A percentile compares a stretch with the other conserved stretches of the same genome.
Evolutionary conservation across 2,797 vertebrate species (phyloP).

Genomic region (Phaenicophaeus curvirostris): DNA sequence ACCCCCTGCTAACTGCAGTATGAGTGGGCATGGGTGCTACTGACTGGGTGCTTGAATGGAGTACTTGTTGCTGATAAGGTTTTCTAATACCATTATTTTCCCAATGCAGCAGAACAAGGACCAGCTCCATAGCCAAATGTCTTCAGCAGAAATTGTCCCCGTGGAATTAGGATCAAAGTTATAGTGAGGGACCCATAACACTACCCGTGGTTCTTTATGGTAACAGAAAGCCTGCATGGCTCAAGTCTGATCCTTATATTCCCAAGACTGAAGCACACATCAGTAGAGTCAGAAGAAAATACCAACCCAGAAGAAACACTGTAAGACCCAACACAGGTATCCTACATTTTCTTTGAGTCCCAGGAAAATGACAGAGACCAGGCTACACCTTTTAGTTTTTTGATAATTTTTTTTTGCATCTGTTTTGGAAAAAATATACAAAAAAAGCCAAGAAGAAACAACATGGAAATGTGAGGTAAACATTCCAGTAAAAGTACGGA

Average conservation of each 20-base stretch:
- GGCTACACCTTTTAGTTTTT: conserved; percentile 14
- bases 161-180: not conserved
- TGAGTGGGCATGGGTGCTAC: not conserved
- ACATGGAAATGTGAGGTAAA: conserved; percentile 75
- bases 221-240: not conserved
- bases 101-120: not conserved
- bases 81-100: not conserved
- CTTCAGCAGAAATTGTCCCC: not conserved
- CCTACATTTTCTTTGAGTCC: not conserved
- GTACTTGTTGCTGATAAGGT: not conserved
- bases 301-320: not conserved
- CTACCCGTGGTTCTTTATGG: accelerated
- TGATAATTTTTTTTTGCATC: conserved; percentile 49
- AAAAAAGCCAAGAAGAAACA: conserved; percentile 77
- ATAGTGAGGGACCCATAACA: not conserved
- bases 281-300: not conserved
- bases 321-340: not conserved
- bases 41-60: not conserved
- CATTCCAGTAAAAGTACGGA: conserved; percentile 75
- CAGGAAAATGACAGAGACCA: conserved; percentile 63
- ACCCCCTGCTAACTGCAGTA: not conserved
- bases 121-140: not conserved
- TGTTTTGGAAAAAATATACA: conserved; percentile 80
- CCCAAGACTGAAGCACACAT: not conserved
- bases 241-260: not conserved